Percentiles rank a stretch among this genome's conserved stretches.
phyloP scores from a whole-genome alignment of 2,797 vertebrate species.

The Caiman crocodilus region DNA sequence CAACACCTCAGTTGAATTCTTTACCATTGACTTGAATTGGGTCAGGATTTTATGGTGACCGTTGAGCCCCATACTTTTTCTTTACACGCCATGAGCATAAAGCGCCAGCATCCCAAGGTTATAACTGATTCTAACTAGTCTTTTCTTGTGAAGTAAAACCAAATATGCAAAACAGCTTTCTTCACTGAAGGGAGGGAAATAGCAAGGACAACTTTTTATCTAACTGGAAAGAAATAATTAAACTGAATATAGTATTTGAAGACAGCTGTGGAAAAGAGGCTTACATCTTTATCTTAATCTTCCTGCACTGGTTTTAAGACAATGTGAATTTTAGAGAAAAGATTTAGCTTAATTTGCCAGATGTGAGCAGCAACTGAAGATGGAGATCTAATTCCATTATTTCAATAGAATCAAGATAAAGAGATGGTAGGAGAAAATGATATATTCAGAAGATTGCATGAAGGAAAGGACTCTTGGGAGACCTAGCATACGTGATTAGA shows the following conservation, averaged over 20 bases:
- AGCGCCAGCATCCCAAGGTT: conserved; percentile 22
- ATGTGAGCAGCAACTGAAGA: conserved; percentile 36
- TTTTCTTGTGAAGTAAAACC: conserved; percentile 18
- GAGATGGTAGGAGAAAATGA: conserved; percentile 1
- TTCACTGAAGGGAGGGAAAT: conserved; percentile 20
- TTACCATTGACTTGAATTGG: background rate
- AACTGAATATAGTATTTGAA: conserved; percentile 18
- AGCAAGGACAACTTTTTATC: conserved; percentile 1
- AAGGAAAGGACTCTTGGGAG: conserved; percentile 3
- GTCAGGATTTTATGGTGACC: conserved; percentile 17
- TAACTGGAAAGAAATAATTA: conserved; percentile 6
- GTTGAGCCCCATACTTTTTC: conserved; percentile 36
- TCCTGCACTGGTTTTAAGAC: conserved; percentile 44
- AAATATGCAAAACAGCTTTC: conserved; percentile 1
- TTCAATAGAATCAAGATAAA: conserved; percentile 20
- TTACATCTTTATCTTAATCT: conserved; percentile 22
- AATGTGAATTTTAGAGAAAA: conserved; percentile 41
- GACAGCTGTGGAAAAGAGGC: conserved; percentile 16
- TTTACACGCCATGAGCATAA: conserved; percentile 31
- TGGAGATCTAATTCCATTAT: conserved; percentile 10
- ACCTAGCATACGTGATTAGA: background rate
- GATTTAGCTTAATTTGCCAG: conserved; percentile 29
- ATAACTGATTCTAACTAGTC: conserved; percentile 21
- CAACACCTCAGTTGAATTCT: background rate
- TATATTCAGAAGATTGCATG: background rate